A percentile compares a stretch with the other conserved stretches of the same genome.
These are phyloP conservation scores for Oophaga pumilio DNA, from an alignment of 2,113 vertebrate species.

Conservation along the genomic window DNA sequence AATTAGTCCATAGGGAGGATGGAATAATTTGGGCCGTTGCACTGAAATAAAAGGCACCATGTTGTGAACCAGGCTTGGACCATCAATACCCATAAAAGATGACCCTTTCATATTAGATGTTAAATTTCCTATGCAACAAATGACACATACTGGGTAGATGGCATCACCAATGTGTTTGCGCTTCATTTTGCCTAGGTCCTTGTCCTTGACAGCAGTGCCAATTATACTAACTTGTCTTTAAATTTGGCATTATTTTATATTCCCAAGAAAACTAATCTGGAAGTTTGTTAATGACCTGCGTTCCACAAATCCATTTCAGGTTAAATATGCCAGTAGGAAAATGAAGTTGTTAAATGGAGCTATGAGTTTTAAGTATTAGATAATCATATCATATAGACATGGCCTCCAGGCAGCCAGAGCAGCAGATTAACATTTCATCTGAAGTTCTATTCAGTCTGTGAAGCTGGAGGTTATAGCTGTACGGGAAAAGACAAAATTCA, in stretches of 20 bases:
- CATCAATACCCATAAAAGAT: too few species aligned
- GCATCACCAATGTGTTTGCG: too few species aligned
- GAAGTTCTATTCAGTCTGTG: background rate
- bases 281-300: background rate
- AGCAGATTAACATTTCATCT: background rate
- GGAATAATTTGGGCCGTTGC: too few species aligned
- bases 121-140: too few species aligned
- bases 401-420: background rate
- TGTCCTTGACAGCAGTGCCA: background rate
- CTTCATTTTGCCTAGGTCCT: background rate
- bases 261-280: background rate
- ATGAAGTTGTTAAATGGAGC: background rate
- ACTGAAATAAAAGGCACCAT: too few species aligned
- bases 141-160: too few species aligned
- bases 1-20: too few species aligned
- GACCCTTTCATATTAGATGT: too few species aligned
- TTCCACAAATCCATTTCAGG: background rate
- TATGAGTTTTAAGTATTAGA: background rate
- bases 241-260: background rate
- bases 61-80: too few species aligned
- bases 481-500: constrained; percentile 10
- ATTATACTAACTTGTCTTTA: background rate
- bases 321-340: background rate
- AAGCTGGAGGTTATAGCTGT: constrained; percentile 27
- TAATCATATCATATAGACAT: background rate